Percentiles rank a stretch among this genome's conserved stretches.
Conservation (phyloP, 2,888 invertebrate genomes). For the Tineola bisselliella region DNA sequence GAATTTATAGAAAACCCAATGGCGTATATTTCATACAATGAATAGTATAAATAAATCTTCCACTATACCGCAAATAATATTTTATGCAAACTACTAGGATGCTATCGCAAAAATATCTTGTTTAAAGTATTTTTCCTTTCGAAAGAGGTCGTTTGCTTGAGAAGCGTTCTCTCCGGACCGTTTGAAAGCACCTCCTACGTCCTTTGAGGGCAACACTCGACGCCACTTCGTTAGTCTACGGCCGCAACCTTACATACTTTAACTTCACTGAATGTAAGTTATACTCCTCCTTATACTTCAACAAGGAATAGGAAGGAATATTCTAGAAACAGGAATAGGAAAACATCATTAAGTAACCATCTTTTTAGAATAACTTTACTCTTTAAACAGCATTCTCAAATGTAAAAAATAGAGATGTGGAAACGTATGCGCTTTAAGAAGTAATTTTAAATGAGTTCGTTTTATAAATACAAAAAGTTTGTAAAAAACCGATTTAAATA, state of each 20-base stretch:
- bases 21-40: too few relatives aligned
- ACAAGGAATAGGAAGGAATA: background rate
- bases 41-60: too few relatives aligned
- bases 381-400: too few relatives aligned
- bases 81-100: background rate
- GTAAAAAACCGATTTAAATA: too few relatives aligned
- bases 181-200: conserved; percentile 29
- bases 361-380: too few relatives aligned
- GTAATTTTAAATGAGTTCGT: too few relatives aligned
- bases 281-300: conserved; percentile 34
- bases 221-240: conserved; percentile 39
- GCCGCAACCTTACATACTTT: conserved; percentile 19
- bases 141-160: background rate
- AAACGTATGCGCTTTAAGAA: too few relatives aligned
- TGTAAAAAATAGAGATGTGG: too few relatives aligned
- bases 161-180: conserved; percentile 16
- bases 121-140: conserved; percentile 3
- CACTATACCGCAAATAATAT: too few relatives aligned
- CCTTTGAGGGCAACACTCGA: conserved; percentile 29
- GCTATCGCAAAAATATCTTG: background rate
- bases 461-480: too few relatives aligned
- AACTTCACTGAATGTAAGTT: conserved; percentile 19
- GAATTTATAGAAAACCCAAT: too few relatives aligned
- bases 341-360: too few relatives aligned
- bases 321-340: background rate